A percentile compares a stretch with the other conserved stretches of the same genome.
These are phyloP conservation scores for Drosophila ogumai DNA, from an alignment of 1,140 invertebrate species.

Conservation along the genomic window DNA sequence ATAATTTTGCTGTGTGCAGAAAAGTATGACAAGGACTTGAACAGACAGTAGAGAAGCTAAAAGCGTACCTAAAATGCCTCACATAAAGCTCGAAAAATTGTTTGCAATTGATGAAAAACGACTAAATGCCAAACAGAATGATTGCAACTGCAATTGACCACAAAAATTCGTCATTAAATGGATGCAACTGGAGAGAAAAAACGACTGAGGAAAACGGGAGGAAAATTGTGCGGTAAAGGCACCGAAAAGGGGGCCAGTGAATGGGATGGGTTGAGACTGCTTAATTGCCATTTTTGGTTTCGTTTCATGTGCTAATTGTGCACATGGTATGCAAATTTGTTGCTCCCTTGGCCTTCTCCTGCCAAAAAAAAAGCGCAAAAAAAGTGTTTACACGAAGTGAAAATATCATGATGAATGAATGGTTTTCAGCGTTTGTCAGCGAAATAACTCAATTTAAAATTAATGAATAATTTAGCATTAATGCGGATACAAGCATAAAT, in stretches of 20 bases:
- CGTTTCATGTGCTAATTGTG: slow-evolving; percentile 49
- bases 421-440: not conserved
- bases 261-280: not conserved
- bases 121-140: slow-evolving; percentile 15
- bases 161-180: slow-evolving; percentile 38
- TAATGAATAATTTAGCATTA: slow-evolving; percentile 23
- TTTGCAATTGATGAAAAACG: slow-evolving; percentile 10
- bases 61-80: not conserved
- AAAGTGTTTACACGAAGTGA: slow-evolving; percentile 14
- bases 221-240: slow-evolving; percentile 2
- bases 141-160: slow-evolving; percentile 43
- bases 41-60: not conserved
- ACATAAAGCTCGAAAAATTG: slow-evolving; percentile 21
- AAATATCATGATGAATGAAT: slow-evolving; percentile 9
- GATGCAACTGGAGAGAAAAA: not conserved
- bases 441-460: slow-evolving; percentile 20
- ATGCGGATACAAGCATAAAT: not conserved
- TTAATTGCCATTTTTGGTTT: slow-evolving; percentile 45
- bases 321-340: slow-evolving; percentile 40
- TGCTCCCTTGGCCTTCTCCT: slow-evolving; percentile 26
- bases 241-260: not conserved
- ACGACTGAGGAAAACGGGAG: slow-evolving; percentile 1
- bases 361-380: not conserved
- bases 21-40: not conserved
- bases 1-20: not conserved